phyloP scores from a whole-genome alignment of 2,113 vertebrate genomes.

The Sialia sialis region DNA sequence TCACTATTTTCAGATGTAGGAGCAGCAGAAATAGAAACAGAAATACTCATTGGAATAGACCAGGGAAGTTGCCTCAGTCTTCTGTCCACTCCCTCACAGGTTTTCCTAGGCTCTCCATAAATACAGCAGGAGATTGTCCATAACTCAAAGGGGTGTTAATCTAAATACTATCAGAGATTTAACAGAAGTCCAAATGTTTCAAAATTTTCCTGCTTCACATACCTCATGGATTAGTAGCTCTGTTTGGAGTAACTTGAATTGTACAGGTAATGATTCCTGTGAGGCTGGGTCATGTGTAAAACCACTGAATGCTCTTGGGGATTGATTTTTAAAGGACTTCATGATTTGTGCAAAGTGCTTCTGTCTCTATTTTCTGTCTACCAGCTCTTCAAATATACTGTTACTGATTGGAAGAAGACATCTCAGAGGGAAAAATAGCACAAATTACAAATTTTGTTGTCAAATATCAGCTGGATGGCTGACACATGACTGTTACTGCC shows the following conservation, averaged over 20 bases:
- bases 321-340: not conserved
- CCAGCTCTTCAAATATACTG: not conserved
- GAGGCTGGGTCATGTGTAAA: accelerated
- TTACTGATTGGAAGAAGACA: not conserved
- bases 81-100: not conserved
- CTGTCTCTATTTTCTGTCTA: not conserved
- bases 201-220: not conserved
- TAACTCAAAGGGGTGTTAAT: not conserved
- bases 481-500: not conserved
- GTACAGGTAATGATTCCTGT: not conserved
- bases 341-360: not conserved
- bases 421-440: not conserved
- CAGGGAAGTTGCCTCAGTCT: not conserved
- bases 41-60: conserved; percentile 10
- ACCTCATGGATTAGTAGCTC: not conserved
- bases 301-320: not conserved
- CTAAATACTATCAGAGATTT: not conserved
- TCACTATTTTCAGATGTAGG: not conserved
- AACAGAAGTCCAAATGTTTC: not conserved
- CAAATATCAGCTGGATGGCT: not conserved
- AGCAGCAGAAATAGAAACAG: conserved; percentile 21
- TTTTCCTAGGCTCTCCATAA: not conserved
- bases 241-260: not conserved
- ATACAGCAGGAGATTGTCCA: not conserved
- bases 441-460: not conserved